Evolutionary conservation across 2,113 vertebrate genomes (phyloP), one percentile per base, ranked within the genome.

Genomic region (Marmota flaviventris): DNA sequence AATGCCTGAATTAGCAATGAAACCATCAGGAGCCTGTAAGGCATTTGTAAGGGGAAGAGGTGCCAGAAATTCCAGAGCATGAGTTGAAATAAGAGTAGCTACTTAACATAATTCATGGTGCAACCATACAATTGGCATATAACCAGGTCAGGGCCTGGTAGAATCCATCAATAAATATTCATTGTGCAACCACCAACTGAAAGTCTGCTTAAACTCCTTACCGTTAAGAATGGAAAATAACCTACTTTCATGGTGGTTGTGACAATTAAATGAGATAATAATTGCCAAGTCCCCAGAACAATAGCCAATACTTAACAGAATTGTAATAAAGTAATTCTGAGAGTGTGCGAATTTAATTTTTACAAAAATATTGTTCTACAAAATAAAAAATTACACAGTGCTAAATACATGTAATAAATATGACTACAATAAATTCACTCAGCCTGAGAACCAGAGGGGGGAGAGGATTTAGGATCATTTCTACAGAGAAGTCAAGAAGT

Each of bases 141-240:
- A 34, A n/a, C 51, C 81, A 85, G 8, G 72, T 76, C 39, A 22
- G 39, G 56, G 45, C 69, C 82, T 83, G 48, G 82, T 48, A 69
- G n/a, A 82, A 78, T 82, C 65, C 37, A 82, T 85, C 85, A 85
- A 56, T 48, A 85, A 89, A 92, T 89, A 72, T 93, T 96, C 87
- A 84, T 48, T 90, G 81, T 69, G 51, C 56, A 92, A n/a, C 76
- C 27, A 48, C 37, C 39, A 56, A 78, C 34, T 34, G 20, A 69
- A 88, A 70, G 11, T 87, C 81, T 94, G n/a, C 58, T 97, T 95
- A 75, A 93, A 70, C 63, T 63, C 70, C 84, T 90, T 87, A 51
- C 81, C 76, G 65, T 48, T 75, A 86, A 96, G 84, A 73, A 86
- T 42, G n/a, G 58, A 75, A 88, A 76, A 89, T 85, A 70, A 84